Base-by-base conservation (phyloP, 2,797 vertebrate species). In the Pantherophis vulpinus region DNA sequence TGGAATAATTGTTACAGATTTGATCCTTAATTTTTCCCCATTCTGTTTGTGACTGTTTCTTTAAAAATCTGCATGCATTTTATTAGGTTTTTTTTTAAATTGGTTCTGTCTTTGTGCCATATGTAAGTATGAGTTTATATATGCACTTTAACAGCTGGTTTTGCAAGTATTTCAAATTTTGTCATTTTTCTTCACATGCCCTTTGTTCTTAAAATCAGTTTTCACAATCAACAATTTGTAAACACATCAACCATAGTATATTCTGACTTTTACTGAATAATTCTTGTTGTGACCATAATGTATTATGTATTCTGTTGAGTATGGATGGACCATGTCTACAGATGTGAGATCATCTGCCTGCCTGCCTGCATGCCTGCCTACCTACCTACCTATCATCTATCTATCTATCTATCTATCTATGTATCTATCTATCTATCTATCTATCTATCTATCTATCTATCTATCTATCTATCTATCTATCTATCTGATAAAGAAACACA, bases 291-390 rank as follows among this genome's bases (percentile, higher is more conserved):
- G 70, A 20, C 37, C 18, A 42, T 42, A 79, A 79, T 70, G 13
- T 32, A 32, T 32, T 70, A 16, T 79, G 32, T 42, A 20, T 74
- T 37, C 16, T 74, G 32, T 18, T 74, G 70, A 74, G 7, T 74
- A 20, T 32, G 16, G 32, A 16, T 74, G 70, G n/a, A 37, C 32
- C n/a, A 37, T 37, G 5, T 37, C 14, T 74, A 14, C 5, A 32
- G 18, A 70, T 70, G 66, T 61, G 9, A 27, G 3, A 4, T 11
- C 60, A 61, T 10, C 59, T 25, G 10, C 10, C 55, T 55, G 11
- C 2, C 56, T 58, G 1, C 5, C 16, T 55, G 11, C 2, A 0
- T 58, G 3, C 3, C 56, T 58, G 1, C 1, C 56, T 58, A 5
- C 3, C 56, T 58, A 18, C 3, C 56, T 18, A 63, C 4, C 61